Conservation (phyloP, 2,888 invertebrate genomes). For the Pardosa pseudoannulata region DNA sequence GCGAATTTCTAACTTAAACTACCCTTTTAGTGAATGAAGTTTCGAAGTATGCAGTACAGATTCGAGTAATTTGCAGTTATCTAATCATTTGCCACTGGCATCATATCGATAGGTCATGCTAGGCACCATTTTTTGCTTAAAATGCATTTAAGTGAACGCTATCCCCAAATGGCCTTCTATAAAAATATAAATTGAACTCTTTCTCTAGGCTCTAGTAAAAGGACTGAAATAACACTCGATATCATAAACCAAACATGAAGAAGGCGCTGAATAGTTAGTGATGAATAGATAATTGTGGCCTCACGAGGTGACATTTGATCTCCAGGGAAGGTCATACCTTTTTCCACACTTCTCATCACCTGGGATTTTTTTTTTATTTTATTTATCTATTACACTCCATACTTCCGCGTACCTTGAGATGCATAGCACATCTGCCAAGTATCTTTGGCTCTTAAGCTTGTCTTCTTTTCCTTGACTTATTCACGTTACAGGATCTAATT, state of each 20-base stretch:
- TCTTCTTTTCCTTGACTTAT: neutral
- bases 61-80: too few species aligned
- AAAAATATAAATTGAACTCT: neutral
- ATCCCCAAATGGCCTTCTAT: too few species aligned
- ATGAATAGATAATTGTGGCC: constrained; percentile 61
- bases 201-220: neutral
- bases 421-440: neutral
- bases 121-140: too few species aligned
- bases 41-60: too few species aligned
- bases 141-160: too few species aligned
- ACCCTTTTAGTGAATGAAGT: too few species aligned
- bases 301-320: constrained; percentile 49
- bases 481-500: neutral
- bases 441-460: neutral
- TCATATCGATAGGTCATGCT: too few species aligned
- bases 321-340: neutral
- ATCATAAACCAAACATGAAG: constrained; percentile 62
- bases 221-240: constrained; percentile 55
- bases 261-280: constrained; percentile 51
- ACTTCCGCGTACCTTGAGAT: neutral
- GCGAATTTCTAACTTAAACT: too few species aligned
- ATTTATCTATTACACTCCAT: neutral
- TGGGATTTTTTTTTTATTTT: neutral
- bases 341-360: neutral
- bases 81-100: too few species aligned